Base-by-base conservation (phyloP, 2,797 vertebrate species). In the Cynopterus sphinx region DNA sequence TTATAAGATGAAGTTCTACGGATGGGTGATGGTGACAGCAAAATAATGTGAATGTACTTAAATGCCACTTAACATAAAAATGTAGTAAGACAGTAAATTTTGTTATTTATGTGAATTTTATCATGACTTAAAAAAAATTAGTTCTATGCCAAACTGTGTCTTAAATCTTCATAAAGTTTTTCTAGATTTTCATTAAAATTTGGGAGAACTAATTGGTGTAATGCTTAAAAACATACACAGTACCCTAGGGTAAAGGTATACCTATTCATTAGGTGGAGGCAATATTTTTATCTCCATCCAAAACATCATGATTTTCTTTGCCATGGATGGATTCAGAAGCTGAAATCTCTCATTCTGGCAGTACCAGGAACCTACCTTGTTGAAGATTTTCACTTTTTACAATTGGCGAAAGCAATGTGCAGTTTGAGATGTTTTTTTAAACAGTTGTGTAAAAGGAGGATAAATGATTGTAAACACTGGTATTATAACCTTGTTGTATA, bases 301-400 rank as follows among this genome's bases (percentile, higher is more conserved):
- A 89, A 97, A 43, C 43, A 59, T 65, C 19, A 53, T 33, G 41
- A 68, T 43, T 55, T 95, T 61, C 46, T 92, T 67, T 68, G 89
- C 22, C 55, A 67, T 0, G 15, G 31, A 46, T 75, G 28, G 79
- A 90, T 17, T 61, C 16, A 90, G 87, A 94, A 95, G 89, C 33
- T 91, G 81, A 71, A 86, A 75, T 70, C 39, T 79, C 74, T 55
- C 46, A 53, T 53, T 94, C 31, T 82, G 33, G 49, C n/a, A 92
- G n/a, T n/a, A 65, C 28, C 17, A 93, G 26, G 33, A 83, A 53
- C 3, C 65, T 89, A 81, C n/a, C 67, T 79, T 51, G 24, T 16
- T 7, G 65, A 90, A 6, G 94, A 75, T 49, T 90, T 84, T 81
- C n/a, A 92, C 51, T 71, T 82, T 95, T 87, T 87, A 75, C 17